phyloP scores from a whole-genome alignment of 1,140 invertebrate genomes.

The Ceratosolen solmsi region DNA sequence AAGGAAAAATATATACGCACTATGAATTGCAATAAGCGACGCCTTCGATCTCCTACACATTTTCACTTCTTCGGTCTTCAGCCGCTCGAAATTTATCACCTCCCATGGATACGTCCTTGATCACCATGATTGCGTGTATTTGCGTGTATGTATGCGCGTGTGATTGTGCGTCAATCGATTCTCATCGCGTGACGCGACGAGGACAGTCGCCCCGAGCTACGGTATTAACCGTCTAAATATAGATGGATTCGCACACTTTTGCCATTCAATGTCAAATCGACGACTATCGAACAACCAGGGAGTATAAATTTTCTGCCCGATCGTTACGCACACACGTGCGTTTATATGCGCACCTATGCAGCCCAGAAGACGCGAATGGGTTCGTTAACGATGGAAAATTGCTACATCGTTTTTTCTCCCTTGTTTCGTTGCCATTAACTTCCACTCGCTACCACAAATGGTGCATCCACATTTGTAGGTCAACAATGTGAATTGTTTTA shows the following conservation, averaged over 20 bases:
- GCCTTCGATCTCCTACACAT: neutral
- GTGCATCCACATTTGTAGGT: neutral
- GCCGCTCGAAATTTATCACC: conserved; percentile 1
- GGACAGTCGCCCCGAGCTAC: conserved; percentile 38
- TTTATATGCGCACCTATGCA: neutral
- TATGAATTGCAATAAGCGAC: neutral
- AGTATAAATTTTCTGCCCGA: neutral
- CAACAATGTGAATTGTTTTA: neutral
- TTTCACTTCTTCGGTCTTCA: neutral
- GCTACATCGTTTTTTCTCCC: neutral
- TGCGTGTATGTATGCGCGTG: neutral
- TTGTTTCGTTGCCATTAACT: neutral
- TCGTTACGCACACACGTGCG: too few species aligned
- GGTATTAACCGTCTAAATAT: conserved; percentile 32
- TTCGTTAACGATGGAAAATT: neutral
- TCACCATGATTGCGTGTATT: neutral
- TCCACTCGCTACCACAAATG: neutral
- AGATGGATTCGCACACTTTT: neutral
- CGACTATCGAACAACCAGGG: neutral
- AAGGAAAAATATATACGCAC: too few species aligned
- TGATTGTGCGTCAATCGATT: neutral
- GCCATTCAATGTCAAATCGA: conserved; percentile 34
- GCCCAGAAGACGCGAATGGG: neutral
- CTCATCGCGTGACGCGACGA: conserved; percentile 8
- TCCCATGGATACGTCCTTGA: conserved; percentile 10